Conservation (phyloP, 1,140 invertebrate genomes). For the Cotesia vestalis region DNA sequence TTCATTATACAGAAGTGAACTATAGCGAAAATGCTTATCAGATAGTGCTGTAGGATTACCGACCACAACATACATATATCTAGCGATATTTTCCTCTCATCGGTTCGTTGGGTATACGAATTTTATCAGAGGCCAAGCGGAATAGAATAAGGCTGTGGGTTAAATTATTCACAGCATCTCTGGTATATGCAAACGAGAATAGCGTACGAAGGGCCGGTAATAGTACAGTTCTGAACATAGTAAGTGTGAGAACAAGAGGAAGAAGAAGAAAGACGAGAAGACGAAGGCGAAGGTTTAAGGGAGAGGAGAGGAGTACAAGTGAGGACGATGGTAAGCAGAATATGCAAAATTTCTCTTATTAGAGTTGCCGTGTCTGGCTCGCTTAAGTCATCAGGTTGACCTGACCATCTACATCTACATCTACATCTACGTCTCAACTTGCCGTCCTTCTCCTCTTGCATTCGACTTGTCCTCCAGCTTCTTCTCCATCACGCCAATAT, state of each 20-base stretch:
- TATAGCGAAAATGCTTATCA: conserved; percentile 17
- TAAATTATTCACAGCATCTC: conserved; percentile 60
- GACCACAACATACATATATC: background rate
- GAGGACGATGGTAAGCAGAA: conserved; percentile 45
- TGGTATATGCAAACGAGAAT: conserved; percentile 62
- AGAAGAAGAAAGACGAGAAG: background rate
- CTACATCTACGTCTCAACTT: conserved; percentile 10
- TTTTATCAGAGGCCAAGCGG: conserved; percentile 24
- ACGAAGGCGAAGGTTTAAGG: background rate
- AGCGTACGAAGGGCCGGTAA: conserved; percentile 25
- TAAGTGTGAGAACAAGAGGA: conserved; percentile 14
- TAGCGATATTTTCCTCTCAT: conserved; percentile 22
- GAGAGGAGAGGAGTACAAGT: conserved; percentile 12
- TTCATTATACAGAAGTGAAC: conserved; percentile 10
- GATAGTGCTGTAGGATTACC: background rate
- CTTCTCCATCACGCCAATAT: background rate
- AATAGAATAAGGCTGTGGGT: conserved; percentile 40
- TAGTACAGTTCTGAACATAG: conserved; percentile 13
- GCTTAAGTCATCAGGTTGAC: conserved; percentile 36
- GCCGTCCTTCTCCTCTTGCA: conserved; percentile 14
- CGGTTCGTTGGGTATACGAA: conserved; percentile 26
- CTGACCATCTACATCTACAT: conserved; percentile 17
- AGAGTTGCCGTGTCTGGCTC: conserved; percentile 50
- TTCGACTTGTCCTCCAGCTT: conserved; percentile 8
- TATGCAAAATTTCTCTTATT: conserved; percentile 64